phyloP scores from a whole-genome alignment of 1,140 invertebrate species.

The Sinonovacula constricta region DNA sequence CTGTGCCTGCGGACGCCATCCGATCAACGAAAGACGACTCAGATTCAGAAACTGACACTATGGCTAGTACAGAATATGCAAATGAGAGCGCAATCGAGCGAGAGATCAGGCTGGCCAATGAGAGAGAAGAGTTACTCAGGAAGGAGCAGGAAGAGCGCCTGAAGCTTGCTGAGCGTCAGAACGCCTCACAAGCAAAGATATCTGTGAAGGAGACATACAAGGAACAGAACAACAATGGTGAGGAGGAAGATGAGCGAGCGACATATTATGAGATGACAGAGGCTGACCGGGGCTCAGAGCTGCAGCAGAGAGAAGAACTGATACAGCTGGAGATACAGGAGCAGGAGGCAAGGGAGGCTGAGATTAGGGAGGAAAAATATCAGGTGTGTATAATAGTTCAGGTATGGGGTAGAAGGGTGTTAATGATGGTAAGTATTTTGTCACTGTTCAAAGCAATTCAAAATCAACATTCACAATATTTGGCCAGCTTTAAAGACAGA shows the following conservation, averaged over 20 bases:
- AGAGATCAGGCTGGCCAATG: slow-evolving; percentile 81
- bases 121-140: slow-evolving; percentile 78
- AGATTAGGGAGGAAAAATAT: slow-evolving; percentile 34
- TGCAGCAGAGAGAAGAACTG: slow-evolving; percentile 57
- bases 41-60: slow-evolving; percentile 36
- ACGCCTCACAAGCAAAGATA: slow-evolving; percentile 39
- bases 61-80: slow-evolving; percentile 54
- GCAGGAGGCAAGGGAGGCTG: slow-evolving; percentile 52
- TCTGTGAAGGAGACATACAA: slow-evolving; percentile 44
- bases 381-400: no score
- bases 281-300: slow-evolving; percentile 70
- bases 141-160: slow-evolving; percentile 67
- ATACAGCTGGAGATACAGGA: slow-evolving; percentile 58
- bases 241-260: no score
- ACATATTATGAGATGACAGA: slow-evolving; percentile 74
- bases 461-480: no score
- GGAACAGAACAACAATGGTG: slow-evolving; percentile 61
- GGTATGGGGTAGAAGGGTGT: slow-evolving; percentile 9
- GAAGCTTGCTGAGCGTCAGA: slow-evolving; percentile 57
- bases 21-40: slow-evolving; percentile 15
- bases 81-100: slow-evolving; percentile 82
- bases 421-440: background rate
- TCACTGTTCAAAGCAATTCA: no score
- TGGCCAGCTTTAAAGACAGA: no score
- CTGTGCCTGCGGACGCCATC: slow-evolving; percentile 24